A percentile compares a stretch with the other conserved stretches of the same genome.
Evolutionary conservation across 2,113 vertebrate genomes (phyloP).

Genomic region (Caloenas nicobarica): DNA sequence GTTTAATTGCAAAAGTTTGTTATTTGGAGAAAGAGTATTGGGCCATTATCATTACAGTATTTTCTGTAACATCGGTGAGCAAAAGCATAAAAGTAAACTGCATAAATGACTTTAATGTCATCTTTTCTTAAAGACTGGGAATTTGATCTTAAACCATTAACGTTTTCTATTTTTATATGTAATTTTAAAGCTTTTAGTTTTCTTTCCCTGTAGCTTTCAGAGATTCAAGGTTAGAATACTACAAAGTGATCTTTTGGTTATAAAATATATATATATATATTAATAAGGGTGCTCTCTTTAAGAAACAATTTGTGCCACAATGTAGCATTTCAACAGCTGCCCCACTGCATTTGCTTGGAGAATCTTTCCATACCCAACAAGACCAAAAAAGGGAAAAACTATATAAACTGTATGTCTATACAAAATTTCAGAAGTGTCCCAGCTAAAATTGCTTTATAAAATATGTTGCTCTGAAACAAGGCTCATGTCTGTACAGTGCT

Average conservation of each 20-base stretch:
- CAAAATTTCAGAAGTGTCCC: background rate
- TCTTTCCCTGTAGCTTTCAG: background rate
- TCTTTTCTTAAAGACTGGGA: background rate
- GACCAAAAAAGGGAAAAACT: background rate
- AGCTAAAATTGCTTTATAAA: background rate
- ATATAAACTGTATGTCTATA: background rate
- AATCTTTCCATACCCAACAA: background rate
- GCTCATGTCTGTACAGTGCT: background rate
- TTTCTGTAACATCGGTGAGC: background rate
- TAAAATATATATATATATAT: background rate
- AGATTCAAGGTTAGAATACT: background rate
- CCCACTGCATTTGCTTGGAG: background rate
- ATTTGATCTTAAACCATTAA: background rate
- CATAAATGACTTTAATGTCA: background rate
- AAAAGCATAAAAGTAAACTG: background rate
- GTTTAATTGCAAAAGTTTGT: background rate
- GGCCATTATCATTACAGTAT: background rate
- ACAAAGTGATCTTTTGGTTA: background rate
- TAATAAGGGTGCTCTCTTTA: background rate
- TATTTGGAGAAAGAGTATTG: background rate
- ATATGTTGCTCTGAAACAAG: background rate
- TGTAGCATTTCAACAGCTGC: background rate
- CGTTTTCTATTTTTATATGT: background rate
- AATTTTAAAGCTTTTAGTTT: background rate
- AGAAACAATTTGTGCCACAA: background rate